Base-by-base conservation (phyloP, 2,797 vertebrate species). In the Sebastiscus albofasciatus region DNA sequence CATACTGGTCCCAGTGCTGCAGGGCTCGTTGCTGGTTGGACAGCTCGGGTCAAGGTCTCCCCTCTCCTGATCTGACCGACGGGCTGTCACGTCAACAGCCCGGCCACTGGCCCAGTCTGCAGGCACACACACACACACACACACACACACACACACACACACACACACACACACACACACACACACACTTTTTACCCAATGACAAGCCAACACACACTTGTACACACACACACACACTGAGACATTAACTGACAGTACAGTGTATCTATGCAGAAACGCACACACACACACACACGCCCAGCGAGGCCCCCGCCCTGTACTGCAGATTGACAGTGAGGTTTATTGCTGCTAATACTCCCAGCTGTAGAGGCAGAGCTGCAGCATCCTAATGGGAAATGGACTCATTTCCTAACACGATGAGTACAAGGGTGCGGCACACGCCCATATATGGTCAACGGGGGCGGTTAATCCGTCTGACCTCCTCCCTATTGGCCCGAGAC, bases 31-130 rank as follows among this genome's bases (percentile, higher is more conserved):
- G 91, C 91, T 94, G 90, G 89, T 94, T 92, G 92, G 92, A 93
- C 93, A 94, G 94, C 92, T 94, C 81, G 58, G 93, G 93, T 92
- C 91, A 93, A 94, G 91, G 91, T 93, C 91, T 90, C 88, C 83
- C 87, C 87, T 93, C 89, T 82, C 89, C 84, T 84, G 84, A 91
- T 92, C 90, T 90, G 90, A 94, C 93, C 92, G 75, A 92, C 89
- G 70, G 91, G 89, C 91, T 93, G 92, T 93, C 94, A 93, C 82
- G 87, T 90, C 92, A 89, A 73, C 88, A 75, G 72, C 66, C 82
- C 56, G 33, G 83, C 82, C 72, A 56, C 84, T 79, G 90, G 84
- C 83, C 39, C 72, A 39, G 84, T 84, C 87, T 77, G 72, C 87
- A 67, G 84, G 83, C 91, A 49, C 67, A 34, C 66, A 65, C 67